Percentiles rank a stretch among this genome's conserved stretches.
Evolutionary conservation across 2,888 invertebrate genomes (phyloP).

Genomic region (Andrena minutula): DNA sequence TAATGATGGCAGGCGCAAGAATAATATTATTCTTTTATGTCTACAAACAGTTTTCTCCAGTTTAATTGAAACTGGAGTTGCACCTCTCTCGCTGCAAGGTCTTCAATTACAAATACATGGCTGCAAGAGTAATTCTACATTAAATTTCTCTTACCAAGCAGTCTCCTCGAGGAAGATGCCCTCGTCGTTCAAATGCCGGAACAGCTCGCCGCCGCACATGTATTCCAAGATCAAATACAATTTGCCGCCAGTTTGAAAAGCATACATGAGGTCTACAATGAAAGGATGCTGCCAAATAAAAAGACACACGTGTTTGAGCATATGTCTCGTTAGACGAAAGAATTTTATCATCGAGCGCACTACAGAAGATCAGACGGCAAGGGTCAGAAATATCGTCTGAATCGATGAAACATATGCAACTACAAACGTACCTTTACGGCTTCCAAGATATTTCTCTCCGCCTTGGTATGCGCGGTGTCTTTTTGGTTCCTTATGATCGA

Average conservation of each 20-base stretch:
- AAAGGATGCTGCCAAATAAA: slow-evolving; percentile 88
- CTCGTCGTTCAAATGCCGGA: slow-evolving; percentile 91
- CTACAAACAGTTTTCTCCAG: too few species aligned
- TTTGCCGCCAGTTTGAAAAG: slow-evolving; percentile 92
- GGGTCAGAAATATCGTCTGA: slow-evolving; percentile 18
- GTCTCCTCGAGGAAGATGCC: slow-evolving; percentile 92
- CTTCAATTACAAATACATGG: background rate
- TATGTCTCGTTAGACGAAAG: background rate
- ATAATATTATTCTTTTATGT: too few species aligned
- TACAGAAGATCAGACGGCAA: slow-evolving; percentile 28
- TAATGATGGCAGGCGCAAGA: too few species aligned
- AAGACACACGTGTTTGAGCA: slow-evolving; percentile 54
- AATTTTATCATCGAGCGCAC: background rate
- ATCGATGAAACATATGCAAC: background rate
- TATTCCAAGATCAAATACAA: slow-evolving; percentile 91
- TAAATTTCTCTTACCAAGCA: slow-evolving; percentile 84
- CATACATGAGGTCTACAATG: slow-evolving; percentile 91
- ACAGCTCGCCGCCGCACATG: slow-evolving; percentile 91
- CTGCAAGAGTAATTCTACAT: background rate
- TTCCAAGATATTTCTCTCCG: slow-evolving; percentile 91
- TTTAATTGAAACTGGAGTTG: too few species aligned
- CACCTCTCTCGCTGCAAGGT: too few species aligned
- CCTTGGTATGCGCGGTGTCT: slow-evolving; percentile 92
- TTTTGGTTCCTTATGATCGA: slow-evolving; percentile 91
- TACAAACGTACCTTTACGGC: slow-evolving; percentile 86